Evolutionary conservation across 2,113 vertebrate genomes (phyloP), one percentile per base, ranked within the genome.

Genomic region (Nothoprocta perdicaria): DNA sequence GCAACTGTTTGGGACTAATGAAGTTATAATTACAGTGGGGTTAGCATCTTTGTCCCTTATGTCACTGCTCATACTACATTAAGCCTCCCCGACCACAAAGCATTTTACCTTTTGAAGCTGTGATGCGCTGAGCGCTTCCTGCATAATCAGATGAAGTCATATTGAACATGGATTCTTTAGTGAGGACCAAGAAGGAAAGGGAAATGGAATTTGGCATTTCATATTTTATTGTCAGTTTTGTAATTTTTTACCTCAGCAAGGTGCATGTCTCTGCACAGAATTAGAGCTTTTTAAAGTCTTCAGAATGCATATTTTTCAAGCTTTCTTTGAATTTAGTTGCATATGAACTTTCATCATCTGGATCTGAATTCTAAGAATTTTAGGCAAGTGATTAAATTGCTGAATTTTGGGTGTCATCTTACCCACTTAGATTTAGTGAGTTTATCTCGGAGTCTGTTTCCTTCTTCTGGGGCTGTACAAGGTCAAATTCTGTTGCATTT

Each of bases 11-110:
- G 33, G 57, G 75, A 87, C 50, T 93, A 88, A 90, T 67, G 71
- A 95, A 84, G 60, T 92, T 93, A 84, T 79, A 65, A 75, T 93
- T 90, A 58, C 5, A 52, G 23, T 23, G 69, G 27, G 7, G 35
- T 46, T 71, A 66, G 5, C 33, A 19, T 67, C 77, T 82, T 86
- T 85, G 63, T 62, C 48, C 41, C 31, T 12, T 67, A 45, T 22
- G 14, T 86, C 85, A 14, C 43, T 26, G n/a, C 29, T 90, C 23
- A 3, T 31, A 17, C 63, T 80, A 77, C 50, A 21, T 75, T 41
- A 74, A 86, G 16, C n/a, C 14, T 86, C 6, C 10, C 18, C 38
- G 57, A 35, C 71, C 57, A 41, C 63, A 80, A 24, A 84, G 6
- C 16, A 24, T 12, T 24, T 87, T 35, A 68, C 13, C 35, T 76